These are phyloP conservation scores for Clunio marinus DNA, from an alignment of 2,888 invertebrate species.

Conservation along the genomic window DNA sequence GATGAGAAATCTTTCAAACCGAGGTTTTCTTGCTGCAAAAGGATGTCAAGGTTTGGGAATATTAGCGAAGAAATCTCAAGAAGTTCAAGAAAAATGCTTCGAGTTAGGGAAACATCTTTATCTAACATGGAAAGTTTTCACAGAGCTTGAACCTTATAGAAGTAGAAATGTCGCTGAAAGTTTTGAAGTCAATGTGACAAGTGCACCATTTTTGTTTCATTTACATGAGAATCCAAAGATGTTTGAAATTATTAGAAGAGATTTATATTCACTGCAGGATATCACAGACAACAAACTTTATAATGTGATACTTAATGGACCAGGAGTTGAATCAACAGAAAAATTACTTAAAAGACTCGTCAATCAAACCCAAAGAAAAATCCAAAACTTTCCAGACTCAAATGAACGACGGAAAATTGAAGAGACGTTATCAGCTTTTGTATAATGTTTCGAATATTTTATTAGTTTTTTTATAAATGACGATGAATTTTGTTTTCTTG, in stretches of 20 bases:
- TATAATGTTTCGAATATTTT: too few relatives aligned
- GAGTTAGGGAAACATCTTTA: background rate
- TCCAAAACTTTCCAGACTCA: background rate
- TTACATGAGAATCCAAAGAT: background rate
- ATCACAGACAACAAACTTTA: background rate
- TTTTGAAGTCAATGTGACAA: background rate
- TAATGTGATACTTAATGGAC: background rate
- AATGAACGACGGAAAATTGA: background rate
- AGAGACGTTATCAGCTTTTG: too few relatives aligned
- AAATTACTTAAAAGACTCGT: background rate
- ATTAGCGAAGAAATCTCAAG: background rate
- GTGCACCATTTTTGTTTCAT: background rate
- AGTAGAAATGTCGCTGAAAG: background rate
- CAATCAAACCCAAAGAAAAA: background rate
- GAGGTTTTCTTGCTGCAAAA: background rate
- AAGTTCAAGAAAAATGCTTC: background rate
- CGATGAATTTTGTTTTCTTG: too few relatives aligned
- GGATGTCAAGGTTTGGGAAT: background rate
- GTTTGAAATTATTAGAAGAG: background rate
- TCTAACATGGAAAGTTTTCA: background rate
- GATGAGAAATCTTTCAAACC: background rate
- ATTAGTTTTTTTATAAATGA: too few relatives aligned
- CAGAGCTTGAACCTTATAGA: background rate
- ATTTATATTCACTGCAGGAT: background rate
- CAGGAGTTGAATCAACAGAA: background rate